These are phyloP conservation scores for Ectemnius continuus DNA, from an alignment of 2,888 invertebrate species.

Conservation along the genomic window DNA sequence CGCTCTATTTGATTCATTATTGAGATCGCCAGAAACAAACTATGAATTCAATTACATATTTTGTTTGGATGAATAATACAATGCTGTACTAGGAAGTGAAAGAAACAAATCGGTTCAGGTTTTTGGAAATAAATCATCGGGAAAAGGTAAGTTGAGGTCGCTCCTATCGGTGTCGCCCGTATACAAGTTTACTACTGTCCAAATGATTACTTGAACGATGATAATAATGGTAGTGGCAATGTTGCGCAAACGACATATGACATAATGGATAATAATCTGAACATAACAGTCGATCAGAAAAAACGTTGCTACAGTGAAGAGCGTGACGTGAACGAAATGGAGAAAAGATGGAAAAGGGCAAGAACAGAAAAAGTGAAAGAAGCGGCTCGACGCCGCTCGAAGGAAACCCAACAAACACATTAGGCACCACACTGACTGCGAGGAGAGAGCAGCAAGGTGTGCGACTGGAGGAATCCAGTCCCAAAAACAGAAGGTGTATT, in stretches of 20 bases:
- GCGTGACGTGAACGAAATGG: constrained; percentile 22
- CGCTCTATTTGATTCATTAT: too few relatives aligned
- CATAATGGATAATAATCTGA: constrained; percentile 35
- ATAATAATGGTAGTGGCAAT: constrained; percentile 39
- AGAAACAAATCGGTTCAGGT: too few relatives aligned
- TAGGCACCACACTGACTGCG: background rate
- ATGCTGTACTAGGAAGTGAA: too few relatives aligned
- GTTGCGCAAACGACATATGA: constrained; percentile 55
- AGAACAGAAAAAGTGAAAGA: constrained; percentile 34
- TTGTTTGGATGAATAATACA: too few relatives aligned
- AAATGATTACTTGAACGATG: constrained; percentile 40
- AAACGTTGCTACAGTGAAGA: constrained; percentile 49
- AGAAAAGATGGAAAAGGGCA: constrained; percentile 44
- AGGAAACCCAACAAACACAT: too few relatives aligned
- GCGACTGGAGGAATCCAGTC: background rate
- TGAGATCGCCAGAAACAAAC: too few relatives aligned
- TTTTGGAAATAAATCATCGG: too few relatives aligned
- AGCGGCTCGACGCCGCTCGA: constrained; percentile 35
- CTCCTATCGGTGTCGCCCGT: constrained; percentile 33
- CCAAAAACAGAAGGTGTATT: background rate
- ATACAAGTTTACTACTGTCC: constrained; percentile 44
- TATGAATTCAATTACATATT: too few relatives aligned
- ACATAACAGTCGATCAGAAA: constrained; percentile 56
- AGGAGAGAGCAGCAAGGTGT: constrained; percentile 4
- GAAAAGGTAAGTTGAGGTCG: constrained; percentile 18